Base-by-base conservation (phyloP, 2,113 vertebrate species). In the Neoarius graeffei region DNA sequence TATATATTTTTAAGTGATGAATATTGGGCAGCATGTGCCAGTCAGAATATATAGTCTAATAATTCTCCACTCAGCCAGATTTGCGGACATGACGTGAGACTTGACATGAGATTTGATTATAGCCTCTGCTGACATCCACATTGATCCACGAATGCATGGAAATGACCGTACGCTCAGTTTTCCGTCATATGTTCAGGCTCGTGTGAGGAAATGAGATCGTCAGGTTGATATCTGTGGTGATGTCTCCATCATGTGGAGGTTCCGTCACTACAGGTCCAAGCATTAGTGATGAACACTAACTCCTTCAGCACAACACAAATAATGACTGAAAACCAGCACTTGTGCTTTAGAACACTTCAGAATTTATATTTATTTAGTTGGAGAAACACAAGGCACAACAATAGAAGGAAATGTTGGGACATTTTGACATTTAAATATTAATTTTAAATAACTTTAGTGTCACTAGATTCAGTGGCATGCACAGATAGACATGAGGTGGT, bases 161-260 rank as follows among this genome's bases (percentile, higher is more conserved):
- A 42, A 42, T 42, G 42, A 42, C 42, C 42, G 4, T 42, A 4
- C 42, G 42, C 42, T 42, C 42, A 42, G 42, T 42, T 42, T 42
- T 42, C 42, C 4, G 42, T 42, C 42, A 42, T 42, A 42, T 42
- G 42, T 42, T 42, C 4, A 4, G 42, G 42, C 42, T 42, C 4
- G 42, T 4, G n/a, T 60, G 56, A 59, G 27, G 42, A 48, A 48
- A 76, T 57, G 11, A 57, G 30, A 7, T 20, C 7, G 30, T 60
- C 27, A 60, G 57, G 14, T 11, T 81, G n/a, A 66, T 67, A 83
- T 67, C 42, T 83, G 25, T 64, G 35, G 42, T 27, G 50, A 66
- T 83, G 81, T 66, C 81, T 66, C 81, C 60, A 62, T 83, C 81
- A 64, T 64, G 81, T 83, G 81, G 81, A 52, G 23, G 23, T 77